Percentiles rank a stretch among this genome's conserved stretches.
These are phyloP conservation scores for Cyphomyrus plagiostoma DNA, from an alignment of 2,113 vertebrate species.

Conservation along the genomic window DNA sequence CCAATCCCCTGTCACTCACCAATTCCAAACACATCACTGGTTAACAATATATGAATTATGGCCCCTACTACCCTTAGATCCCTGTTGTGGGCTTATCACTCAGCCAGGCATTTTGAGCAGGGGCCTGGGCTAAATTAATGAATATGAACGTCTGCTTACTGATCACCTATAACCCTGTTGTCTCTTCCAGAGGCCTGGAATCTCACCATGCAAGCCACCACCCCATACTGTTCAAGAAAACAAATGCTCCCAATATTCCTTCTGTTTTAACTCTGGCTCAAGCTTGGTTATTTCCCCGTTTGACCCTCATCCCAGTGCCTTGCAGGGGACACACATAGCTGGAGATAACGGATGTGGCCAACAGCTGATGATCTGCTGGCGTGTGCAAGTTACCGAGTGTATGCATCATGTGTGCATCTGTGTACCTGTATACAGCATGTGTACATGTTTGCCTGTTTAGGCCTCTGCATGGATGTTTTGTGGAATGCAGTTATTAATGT, in stretches of 20 bases:
- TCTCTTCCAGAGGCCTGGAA: background rate
- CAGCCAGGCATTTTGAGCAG: background rate
- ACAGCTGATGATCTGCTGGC: background rate
- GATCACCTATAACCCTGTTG: background rate
- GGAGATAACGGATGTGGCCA: background rate
- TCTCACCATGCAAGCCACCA: background rate
- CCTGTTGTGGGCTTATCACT: background rate
- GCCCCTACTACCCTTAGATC: background rate
- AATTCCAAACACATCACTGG: background rate
- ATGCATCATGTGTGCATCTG: background rate
- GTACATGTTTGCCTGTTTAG: background rate
- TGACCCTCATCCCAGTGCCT: background rate
- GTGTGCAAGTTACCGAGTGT: background rate
- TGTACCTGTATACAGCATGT: background rate
- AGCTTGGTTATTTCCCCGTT: constrained; percentile 24
- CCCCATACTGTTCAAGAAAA: background rate
- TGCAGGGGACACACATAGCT: background rate
- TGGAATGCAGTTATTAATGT: background rate
- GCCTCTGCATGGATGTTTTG: background rate
- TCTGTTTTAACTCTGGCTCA: constrained; percentile 23
- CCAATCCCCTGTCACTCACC: background rate
- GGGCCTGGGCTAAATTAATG: background rate
- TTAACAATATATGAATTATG: background rate
- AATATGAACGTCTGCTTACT: background rate
- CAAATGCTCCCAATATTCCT: background rate